Percentiles rank a stretch among this genome's conserved stretches.
Evolutionary conservation across 1,140 invertebrate species (phyloP).

Genomic region (Nebria ingens): DNA sequence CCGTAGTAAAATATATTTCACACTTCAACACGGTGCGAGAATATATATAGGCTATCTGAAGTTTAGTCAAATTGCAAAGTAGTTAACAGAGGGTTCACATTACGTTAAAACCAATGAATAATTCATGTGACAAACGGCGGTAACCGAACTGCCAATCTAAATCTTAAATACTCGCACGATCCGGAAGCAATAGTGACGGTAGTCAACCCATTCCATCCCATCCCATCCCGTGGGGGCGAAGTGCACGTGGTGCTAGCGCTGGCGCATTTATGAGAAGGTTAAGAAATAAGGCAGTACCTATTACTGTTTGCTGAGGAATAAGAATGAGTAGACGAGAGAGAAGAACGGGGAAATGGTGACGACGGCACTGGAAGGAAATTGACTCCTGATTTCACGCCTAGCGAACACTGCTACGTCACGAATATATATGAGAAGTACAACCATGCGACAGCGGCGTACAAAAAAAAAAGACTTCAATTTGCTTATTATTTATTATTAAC

Average conservation of each 20-base stretch:
- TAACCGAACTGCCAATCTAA: neutral
- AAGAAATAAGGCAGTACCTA: too few species aligned
- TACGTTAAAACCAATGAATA: neutral
- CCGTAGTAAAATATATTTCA: too few species aligned
- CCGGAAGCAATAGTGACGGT: neutral
- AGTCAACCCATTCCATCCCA: too few species aligned
- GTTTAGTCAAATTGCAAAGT: too few species aligned
- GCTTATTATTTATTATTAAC: too few species aligned
- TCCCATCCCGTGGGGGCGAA: too few species aligned
- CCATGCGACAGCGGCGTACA: constrained; percentile 10
- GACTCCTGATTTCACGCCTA: constrained; percentile 19
- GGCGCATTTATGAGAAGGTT: too few species aligned
- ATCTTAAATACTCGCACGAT: neutral
- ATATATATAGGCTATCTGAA: too few species aligned
- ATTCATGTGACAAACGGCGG: neutral
- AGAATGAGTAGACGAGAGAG: neutral
- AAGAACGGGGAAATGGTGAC: too few species aligned
- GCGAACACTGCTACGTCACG: constrained; percentile 15
- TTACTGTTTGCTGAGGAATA: neutral
- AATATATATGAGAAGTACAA: constrained; percentile 20
- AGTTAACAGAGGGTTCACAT: neutral
- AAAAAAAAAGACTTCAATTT: too few species aligned
- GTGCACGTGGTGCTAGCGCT: too few species aligned
- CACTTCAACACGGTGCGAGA: too few species aligned
- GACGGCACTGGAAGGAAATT: constrained; percentile 15